A percentile compares a stretch with the other conserved stretches of the same genome.
Evolutionary conservation across 1,140 invertebrate species (phyloP).

Genomic region (Caenorhabditis brenneri): DNA sequence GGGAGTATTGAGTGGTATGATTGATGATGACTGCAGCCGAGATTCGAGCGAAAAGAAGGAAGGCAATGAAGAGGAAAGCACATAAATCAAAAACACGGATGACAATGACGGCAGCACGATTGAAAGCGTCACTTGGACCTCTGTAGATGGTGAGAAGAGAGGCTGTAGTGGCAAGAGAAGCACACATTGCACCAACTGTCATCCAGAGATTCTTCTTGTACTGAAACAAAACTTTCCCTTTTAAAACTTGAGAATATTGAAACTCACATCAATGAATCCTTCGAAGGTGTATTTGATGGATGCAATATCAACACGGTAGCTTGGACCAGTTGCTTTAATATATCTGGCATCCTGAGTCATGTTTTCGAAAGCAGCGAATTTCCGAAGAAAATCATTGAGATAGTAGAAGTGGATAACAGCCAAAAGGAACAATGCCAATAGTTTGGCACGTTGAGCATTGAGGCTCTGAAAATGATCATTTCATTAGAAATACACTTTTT

Average conservation of each 20-base stretch:
- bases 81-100: conserved; percentile 48
- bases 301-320: neutral
- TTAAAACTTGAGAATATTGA: neutral
- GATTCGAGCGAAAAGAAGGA: conserved; percentile 47
- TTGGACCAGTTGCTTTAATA: neutral
- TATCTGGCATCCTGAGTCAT: conserved; percentile 13
- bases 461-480: conserved; percentile 38
- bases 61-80: conserved; percentile 49
- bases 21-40: conserved; percentile 6
- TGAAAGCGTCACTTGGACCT: neutral
- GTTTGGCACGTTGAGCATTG: conserved; percentile 30
- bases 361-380: conserved; percentile 23
- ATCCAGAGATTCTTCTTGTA: conserved; percentile 70
- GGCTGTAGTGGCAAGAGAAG: conserved; percentile 62
- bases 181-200: conserved; percentile 67
- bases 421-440: conserved; percentile 25
- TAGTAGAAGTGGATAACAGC: conserved; percentile 42
- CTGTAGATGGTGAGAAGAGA: conserved; percentile 60
- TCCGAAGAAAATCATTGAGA: conserved; percentile 42
- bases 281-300: conserved; percentile 31
- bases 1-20: neutral
- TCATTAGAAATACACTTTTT: too few species aligned
- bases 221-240: conserved; percentile 31
- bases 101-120: neutral
- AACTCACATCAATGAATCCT: conserved; percentile 45